phyloP scores from a whole-genome alignment of 2,888 invertebrate species.

The Tinea pellionella region DNA sequence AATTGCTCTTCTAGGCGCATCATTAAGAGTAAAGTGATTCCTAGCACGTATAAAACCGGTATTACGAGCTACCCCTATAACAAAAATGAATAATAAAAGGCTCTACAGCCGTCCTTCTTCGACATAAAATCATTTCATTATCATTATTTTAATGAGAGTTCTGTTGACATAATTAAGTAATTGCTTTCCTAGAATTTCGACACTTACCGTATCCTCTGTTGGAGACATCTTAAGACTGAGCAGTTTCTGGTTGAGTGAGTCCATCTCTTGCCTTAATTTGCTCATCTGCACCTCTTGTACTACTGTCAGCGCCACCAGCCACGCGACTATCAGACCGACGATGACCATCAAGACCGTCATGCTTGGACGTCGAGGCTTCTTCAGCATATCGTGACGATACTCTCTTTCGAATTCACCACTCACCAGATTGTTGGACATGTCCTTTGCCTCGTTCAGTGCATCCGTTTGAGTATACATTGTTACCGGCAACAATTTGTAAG shows the following conservation, averaged over 20 bases:
- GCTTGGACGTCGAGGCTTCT: conserved; percentile 32
- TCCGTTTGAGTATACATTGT: conserved; percentile 51
- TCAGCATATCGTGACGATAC: conserved; percentile 35
- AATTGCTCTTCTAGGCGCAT: not conserved
- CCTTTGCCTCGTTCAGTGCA: conserved; percentile 42
- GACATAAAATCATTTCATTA: too few species aligned
- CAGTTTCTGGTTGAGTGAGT: conserved; percentile 45
- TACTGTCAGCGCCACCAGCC: conserved; percentile 44
- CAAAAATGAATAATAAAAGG: not conserved
- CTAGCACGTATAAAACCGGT: conserved; percentile 6
- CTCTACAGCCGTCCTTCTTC: not conserved
- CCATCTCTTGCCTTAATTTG: conserved; percentile 43
- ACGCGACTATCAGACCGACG: conserved; percentile 34
- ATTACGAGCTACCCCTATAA: not conserved
- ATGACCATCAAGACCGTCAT: conserved; percentile 30
- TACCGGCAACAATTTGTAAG: conserved; percentile 46
- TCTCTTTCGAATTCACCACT: conserved; percentile 56
- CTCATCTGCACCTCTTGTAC: conserved; percentile 46
- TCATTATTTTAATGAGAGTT: not conserved
- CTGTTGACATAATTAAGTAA: not conserved
- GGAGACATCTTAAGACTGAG: conserved; percentile 28
- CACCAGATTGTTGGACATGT: conserved; percentile 57
- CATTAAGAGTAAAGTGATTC: conserved; percentile 6
- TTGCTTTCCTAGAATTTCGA: not conserved
- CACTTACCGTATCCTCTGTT: conserved; percentile 58